Evolutionary conservation across 2,888 invertebrate genomes (phyloP).

Genomic region (Dinocampus coccinellae): DNA sequence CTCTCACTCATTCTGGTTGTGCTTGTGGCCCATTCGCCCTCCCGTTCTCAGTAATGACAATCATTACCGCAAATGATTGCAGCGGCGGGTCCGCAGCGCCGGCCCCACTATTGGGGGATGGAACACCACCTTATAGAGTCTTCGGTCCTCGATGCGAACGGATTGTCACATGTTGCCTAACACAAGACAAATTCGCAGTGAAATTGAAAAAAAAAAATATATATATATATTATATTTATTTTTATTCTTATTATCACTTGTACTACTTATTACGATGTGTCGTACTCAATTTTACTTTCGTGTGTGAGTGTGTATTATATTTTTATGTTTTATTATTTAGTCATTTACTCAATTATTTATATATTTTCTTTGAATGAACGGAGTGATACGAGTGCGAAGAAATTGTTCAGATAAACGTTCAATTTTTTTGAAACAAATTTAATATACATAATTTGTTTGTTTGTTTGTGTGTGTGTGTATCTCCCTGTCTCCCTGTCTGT

Average conservation of each 20-base stretch:
- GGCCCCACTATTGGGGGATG: slow-evolving; percentile 63
- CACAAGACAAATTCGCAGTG: not conserved
- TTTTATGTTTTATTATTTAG: no score
- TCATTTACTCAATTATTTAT: no score
- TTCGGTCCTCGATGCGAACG: slow-evolving; percentile 65
- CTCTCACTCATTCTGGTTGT: not conserved
- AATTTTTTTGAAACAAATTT: no score
- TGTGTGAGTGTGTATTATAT: no score
- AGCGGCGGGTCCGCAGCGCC: slow-evolving; percentile 56
- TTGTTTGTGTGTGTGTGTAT: no score
- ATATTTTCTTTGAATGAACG: no score
- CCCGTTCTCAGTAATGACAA: slow-evolving; percentile 66
- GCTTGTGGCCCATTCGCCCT: slow-evolving; percentile 45
- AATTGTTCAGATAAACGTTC: no score
- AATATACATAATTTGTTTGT: no score
- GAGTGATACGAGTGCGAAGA: no score
- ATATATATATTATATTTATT: not conserved
- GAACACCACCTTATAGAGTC: slow-evolving; percentile 65
- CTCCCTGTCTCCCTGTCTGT: no score
- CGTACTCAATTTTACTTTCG: no score
- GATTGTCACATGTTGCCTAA: slow-evolving; percentile 60
- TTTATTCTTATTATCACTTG: not conserved
- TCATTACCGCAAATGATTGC: slow-evolving; percentile 68
- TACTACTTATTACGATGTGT: no score
- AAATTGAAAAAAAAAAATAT: not conserved